Conservation (phyloP, 2,888 invertebrate species). For the Drosophila borborema region DNA sequence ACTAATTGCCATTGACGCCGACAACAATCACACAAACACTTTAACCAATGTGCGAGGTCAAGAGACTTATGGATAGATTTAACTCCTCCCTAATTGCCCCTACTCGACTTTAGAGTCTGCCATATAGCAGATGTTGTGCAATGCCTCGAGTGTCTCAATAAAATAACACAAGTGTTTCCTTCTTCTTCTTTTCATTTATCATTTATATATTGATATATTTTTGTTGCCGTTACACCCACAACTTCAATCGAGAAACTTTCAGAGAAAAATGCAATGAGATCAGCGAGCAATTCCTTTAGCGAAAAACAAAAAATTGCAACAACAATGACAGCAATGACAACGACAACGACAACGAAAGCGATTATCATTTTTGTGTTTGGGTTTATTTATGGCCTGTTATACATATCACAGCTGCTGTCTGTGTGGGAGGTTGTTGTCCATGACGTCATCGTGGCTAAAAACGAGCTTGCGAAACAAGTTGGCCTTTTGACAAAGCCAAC, state of each 20-base stretch:
- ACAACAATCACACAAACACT: conserved; percentile 38
- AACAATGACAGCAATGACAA: conserved; percentile 22
- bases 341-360: conserved; percentile 31
- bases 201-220: conserved; percentile 1
- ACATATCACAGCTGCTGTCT: conserved; percentile 53
- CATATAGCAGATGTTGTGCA: conserved; percentile 57
- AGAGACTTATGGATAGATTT: conserved; percentile 55
- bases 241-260: conserved; percentile 44
- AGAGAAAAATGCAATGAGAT: conserved; percentile 68
- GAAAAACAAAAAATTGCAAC: conserved; percentile 30
- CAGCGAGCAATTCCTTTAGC: conserved; percentile 57
- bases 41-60: conserved; percentile 63
- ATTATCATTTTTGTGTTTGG: conserved; percentile 37
- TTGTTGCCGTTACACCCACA: conserved; percentile 37
- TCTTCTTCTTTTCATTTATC: conserved; percentile 7
- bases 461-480: conserved; percentile 69
- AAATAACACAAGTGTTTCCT: conserved; percentile 40
- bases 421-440: conserved; percentile 67
- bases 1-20: conserved; percentile 69
- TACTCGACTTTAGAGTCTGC: neutral
- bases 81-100: neutral
- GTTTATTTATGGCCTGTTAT: conserved; percentile 70
- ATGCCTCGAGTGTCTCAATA: conserved; percentile 53
- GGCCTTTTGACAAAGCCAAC: conserved; percentile 69
- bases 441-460: conserved; percentile 67